These are phyloP conservation scores for Myopa testacea DNA, from an alignment of 2,888 invertebrate genomes.

Conservation along the genomic window DNA sequence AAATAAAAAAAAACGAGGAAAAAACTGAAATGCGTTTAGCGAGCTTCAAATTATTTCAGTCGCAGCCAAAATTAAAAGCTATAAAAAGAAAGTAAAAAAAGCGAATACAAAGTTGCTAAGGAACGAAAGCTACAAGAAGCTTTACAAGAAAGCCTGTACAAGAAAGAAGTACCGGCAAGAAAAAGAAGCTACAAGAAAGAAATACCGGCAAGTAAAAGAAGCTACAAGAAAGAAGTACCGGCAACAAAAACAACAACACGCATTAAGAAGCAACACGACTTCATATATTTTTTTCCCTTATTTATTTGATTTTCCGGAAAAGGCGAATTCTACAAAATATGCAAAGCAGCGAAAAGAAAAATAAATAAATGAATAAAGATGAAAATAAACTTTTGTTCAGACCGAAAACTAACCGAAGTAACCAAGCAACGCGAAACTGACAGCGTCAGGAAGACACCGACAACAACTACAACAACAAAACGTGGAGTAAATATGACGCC, in stretches of 20 bases:
- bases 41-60: conserved; percentile 16
- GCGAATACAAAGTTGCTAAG: background rate
- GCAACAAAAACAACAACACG: too few species aligned
- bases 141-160: background rate
- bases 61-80: conserved; percentile 16
- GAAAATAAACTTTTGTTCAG: conserved; percentile 7
- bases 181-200: too few species aligned
- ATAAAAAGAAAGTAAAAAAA: conserved; percentile 15
- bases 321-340: background rate
- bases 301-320: conserved; percentile 2
- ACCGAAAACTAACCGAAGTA: conserved; percentile 30
- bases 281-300: background rate
- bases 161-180: too few species aligned
- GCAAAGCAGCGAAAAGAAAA: conserved; percentile 2
- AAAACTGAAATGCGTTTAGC: conserved; percentile 26
- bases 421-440: background rate
- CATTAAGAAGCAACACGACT: background rate
- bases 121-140: background rate
- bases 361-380: conserved; percentile 17
- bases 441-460: background rate
- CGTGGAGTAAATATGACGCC: background rate
- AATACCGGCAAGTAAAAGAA: too few species aligned
- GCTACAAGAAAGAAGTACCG: too few species aligned
- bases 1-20: background rate
- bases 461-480: background rate